These are phyloP conservation scores for Sphaerodactylus townsendi DNA, from an alignment of 2,113 vertebrate species.

Conservation along the genomic window DNA sequence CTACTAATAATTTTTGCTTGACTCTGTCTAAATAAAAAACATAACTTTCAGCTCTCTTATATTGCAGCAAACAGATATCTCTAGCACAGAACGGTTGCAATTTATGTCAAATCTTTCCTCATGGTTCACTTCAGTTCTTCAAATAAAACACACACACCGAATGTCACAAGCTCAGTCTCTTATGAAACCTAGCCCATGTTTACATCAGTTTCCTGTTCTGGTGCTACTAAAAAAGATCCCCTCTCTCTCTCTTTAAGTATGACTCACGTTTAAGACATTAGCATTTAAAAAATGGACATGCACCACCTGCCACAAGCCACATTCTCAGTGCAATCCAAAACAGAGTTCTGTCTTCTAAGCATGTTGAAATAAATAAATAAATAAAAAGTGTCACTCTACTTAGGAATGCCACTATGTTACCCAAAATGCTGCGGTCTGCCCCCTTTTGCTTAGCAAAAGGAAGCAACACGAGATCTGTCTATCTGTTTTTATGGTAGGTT, in stretches of 20 bases:
- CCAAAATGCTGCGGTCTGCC: no score
- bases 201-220: neutral
- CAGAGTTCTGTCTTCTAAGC: no score
- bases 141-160: conserved; percentile 11
- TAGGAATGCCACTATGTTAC: no score
- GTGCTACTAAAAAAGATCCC: conserved; percentile 16
- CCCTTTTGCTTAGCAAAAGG: no score
- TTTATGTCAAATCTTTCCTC: neutral
- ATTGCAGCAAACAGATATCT: neutral
- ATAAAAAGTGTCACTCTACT: no score
- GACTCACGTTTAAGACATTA: conserved; percentile 28
- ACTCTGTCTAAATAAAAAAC: neutral
- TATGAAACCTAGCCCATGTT: conserved; percentile 25
- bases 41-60: neutral
- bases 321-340: neutral
- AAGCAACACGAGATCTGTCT: no score
- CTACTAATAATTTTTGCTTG: neutral
- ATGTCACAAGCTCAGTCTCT: neutral
- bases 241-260: conserved; percentile 27
- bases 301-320: neutral
- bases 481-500: no score
- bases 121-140: neutral
- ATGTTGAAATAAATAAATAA: no score
- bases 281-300: conserved; percentile 19
- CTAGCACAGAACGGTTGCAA: rapidly evolving